Conservation (phyloP, 2,888 invertebrate species). For the Pinctada fucata region DNA sequence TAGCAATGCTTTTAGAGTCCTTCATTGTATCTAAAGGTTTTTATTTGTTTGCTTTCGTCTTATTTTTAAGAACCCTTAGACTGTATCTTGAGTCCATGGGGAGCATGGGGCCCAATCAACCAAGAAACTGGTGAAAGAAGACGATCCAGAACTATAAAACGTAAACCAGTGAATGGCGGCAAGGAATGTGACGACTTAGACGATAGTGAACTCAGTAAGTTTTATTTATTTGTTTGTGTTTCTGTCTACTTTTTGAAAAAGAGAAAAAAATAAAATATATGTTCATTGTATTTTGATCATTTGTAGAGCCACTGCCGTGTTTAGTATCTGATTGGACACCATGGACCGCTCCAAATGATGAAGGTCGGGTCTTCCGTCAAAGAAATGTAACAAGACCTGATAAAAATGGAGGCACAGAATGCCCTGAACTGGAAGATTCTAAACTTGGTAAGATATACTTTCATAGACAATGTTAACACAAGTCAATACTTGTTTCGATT, state of each 20-base stretch:
- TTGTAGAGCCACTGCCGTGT: too few species aligned
- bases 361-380: not conserved
- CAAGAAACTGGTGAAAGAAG: not conserved
- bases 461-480: too few species aligned
- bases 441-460: too few species aligned
- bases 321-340: not conserved
- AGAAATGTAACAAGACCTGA: not conserved
- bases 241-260: not conserved
- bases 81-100: not conserved
- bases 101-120: not conserved
- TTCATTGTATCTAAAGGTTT: not conserved
- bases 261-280: too few species aligned
- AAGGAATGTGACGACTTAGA: not conserved
- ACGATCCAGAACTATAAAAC: not conserved
- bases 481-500: too few species aligned
- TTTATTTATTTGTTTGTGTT: not conserved
- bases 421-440: conserved; percentile 3
- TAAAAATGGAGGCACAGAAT: not conserved
- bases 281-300: too few species aligned
- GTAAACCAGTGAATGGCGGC: not conserved
- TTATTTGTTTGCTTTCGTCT: not conserved
- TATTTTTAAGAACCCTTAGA: not conserved
- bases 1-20: not conserved
- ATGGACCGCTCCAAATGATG: conserved; percentile 3
- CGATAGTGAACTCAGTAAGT: not conserved